Base-by-base conservation (phyloP, 2,113 vertebrate genomes). In the Poeciliopsis occidentalis region DNA sequence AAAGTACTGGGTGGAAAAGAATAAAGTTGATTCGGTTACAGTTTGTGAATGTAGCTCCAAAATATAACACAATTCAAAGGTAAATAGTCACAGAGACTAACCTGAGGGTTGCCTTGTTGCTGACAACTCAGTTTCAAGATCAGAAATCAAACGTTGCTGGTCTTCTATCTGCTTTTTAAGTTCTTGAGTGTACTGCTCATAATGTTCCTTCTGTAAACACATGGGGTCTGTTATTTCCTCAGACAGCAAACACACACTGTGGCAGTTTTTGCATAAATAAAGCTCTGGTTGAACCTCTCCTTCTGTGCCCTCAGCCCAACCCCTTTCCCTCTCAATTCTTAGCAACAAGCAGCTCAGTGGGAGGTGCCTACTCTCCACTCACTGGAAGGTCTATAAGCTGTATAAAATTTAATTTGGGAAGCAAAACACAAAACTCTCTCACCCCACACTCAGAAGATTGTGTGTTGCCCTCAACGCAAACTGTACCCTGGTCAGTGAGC, bases 81-180 rank as follows among this genome's bases (percentile, higher is more conserved):
- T 27, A 41, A 61, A 61, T 29, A 7, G 15, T 29, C 12, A 57
- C 51, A 34, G 22, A 65, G 22, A 92, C 93, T 78, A 41, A 95
- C 94, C 94, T 93, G 92, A 54, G 44, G 79, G 75, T 64, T 86
- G 87, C 60, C 89, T 93, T 12, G 82, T 64, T 57, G 85, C 78
- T 57, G 87, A 92, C 82, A 95, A 88, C 79, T 94, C 92, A 75
- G 91, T 84, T 87, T 94, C 87, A 27, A 98, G 95, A 85, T 94
- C 91, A 84, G 92, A 87, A 91, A 98, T 97, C 85, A 94, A 69
- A 85, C 87, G 93, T 86, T 96, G 95, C 87, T 98, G 96, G 89
- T 95, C 92, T 76, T 94, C 93, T 88, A 99, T 96, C 94, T 97
- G 95, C 92, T 96, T 94, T 82, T 96, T 93, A 91, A 98, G 96